Evolutionary conservation across 2,888 invertebrate species (phyloP).

Genomic region (Kuschelorhynchus macadamiae): DNA sequence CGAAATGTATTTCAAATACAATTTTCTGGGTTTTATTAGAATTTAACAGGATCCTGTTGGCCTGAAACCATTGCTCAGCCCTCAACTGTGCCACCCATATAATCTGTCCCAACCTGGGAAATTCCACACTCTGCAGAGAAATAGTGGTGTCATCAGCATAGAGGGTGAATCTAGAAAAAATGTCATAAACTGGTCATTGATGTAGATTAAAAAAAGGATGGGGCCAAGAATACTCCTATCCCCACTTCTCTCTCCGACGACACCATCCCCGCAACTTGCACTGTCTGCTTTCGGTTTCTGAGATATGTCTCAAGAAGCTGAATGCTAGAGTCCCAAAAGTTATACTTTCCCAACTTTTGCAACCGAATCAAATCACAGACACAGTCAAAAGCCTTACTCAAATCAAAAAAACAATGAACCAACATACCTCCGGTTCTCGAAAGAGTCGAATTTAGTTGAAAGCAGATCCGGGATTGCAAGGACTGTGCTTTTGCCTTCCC

Average conservation of each 20-base stretch:
- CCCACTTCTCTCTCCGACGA: background rate
- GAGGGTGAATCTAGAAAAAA: background rate
- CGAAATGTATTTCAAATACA: too few relatives aligned
- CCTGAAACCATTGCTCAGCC: constrained; percentile 4
- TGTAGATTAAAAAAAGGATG: background rate
- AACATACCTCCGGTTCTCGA: too few relatives aligned
- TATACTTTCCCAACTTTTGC: background rate
- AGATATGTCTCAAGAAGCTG: constrained; percentile 1
- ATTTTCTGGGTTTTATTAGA: background rate
- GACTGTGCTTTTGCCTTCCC: background rate
- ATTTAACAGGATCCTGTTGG: background rate
- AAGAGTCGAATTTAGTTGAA: background rate
- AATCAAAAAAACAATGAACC: too few relatives aligned
- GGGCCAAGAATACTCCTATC: background rate
- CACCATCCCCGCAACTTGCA: background rate
- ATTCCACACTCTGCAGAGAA: background rate
- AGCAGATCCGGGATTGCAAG: background rate
- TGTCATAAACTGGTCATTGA: constrained; percentile 3
- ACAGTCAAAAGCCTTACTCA: background rate
- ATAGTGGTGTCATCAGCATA: constrained; percentile 9
- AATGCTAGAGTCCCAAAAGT: background rate
- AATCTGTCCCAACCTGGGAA: background rate
- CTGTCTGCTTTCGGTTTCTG: background rate
- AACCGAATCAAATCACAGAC: background rate
- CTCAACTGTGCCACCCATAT: background rate